phyloP scores from a whole-genome alignment of 2,888 invertebrate genomes.

The Volucella zonaria region DNA sequence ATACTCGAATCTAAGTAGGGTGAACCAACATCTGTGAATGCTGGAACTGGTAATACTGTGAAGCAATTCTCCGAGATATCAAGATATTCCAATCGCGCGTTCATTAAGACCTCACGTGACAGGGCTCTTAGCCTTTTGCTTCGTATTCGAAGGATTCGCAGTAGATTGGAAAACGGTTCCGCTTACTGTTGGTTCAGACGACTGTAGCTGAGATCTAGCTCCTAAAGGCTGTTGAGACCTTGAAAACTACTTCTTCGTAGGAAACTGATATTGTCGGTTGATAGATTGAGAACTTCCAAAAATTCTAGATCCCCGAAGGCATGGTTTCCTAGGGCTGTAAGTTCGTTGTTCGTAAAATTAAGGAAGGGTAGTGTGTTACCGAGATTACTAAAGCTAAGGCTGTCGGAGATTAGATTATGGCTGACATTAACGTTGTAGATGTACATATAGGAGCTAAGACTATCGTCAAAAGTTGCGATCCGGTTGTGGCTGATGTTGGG shows the following conservation, averaged over 20 bases:
- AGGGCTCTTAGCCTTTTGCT: constrained; percentile 89
- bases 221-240: constrained; percentile 89
- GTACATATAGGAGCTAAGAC: constrained; percentile 83
- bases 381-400: constrained; percentile 87
- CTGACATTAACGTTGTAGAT: constrained; percentile 89
- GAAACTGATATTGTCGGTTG: constrained; percentile 88
- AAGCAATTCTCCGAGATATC: constrained; percentile 91
- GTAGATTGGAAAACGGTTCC: constrained; percentile 90
- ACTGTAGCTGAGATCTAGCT: constrained; percentile 91
- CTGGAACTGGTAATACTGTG: constrained; percentile 90
- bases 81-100: constrained; percentile 90
- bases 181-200: constrained; percentile 89
- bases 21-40: constrained; percentile 91
- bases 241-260: constrained; percentile 90
- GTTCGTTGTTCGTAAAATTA: constrained; percentile 89
- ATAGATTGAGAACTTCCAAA: constrained; percentile 89
- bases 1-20: constrained; percentile 93
- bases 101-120: constrained; percentile 90
- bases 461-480: constrained; percentile 80
- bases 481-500: constrained; percentile 90
- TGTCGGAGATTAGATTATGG: constrained; percentile 86
- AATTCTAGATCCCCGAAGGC: constrained; percentile 88
- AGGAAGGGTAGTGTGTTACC: constrained; percentile 87
- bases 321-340: constrained; percentile 88
- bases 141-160: constrained; percentile 89